A percentile compares a stretch with the other conserved stretches of the same genome.
Evolutionary conservation across 2,888 invertebrate genomes (phyloP).

Genomic region (Pollenia griseotomentosa): DNA sequence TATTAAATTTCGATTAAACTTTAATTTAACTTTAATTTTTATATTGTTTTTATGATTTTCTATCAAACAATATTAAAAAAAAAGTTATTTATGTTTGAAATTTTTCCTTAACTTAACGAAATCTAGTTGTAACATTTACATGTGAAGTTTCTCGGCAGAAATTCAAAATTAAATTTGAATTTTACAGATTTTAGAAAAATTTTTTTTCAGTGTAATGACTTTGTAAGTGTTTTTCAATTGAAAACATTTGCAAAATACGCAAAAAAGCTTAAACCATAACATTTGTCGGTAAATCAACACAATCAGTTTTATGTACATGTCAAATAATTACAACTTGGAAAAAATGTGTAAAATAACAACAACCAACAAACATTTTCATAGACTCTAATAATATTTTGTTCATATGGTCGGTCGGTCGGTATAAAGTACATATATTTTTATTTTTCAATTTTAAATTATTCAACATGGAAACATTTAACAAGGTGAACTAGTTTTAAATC

Average conservation of each 20-base stretch:
- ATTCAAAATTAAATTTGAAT: too few species aligned
- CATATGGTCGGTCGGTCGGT: not conserved
- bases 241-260: not conserved
- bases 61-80: too few species aligned
- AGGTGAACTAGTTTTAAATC: slow-evolving; percentile 69
- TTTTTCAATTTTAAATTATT: slow-evolving; percentile 42
- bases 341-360: slow-evolving; percentile 41
- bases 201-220: not conserved
- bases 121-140: not conserved
- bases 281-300: slow-evolving; percentile 69
- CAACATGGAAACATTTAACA: slow-evolving; percentile 72
- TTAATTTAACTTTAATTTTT: too few species aligned
- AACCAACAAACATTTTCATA: slow-evolving; percentile 9
- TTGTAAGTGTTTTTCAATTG: not conserved
- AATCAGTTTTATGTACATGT: slow-evolving; percentile 69
- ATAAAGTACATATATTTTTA: too few species aligned
- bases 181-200: not conserved
- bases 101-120: not conserved
- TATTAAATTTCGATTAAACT: too few species aligned
- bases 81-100: not conserved
- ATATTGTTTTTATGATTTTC: too few species aligned
- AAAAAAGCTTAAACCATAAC: slow-evolving; percentile 35
- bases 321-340: slow-evolving; percentile 72
- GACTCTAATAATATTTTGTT: slow-evolving; percentile 6
- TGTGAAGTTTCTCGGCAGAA: too few species aligned